Evolutionary conservation across 2,113 vertebrate species (phyloP).

Genomic region (Sisor rabdophorus): DNA sequence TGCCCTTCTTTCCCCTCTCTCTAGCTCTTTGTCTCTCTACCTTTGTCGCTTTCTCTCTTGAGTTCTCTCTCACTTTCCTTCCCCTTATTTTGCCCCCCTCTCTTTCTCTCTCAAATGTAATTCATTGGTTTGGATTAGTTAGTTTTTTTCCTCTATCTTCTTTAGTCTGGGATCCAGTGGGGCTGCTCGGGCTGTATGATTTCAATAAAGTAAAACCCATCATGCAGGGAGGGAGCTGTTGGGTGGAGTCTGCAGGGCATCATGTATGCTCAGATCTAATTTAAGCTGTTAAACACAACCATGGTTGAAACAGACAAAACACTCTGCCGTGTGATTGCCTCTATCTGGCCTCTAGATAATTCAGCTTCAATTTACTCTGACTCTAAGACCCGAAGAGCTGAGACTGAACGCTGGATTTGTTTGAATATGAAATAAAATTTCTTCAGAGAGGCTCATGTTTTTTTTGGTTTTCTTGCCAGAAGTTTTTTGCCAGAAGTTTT

Average conservation of each 20-base stretch:
- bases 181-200: conserved; percentile 30
- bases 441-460: background rate
- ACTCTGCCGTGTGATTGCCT: conserved; percentile 57
- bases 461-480: background rate
- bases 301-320: conserved; percentile 48
- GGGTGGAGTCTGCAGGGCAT: conserved; percentile 50
- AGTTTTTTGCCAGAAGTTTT: too few species aligned
- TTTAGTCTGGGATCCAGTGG: conserved; percentile 9
- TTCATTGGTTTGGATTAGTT: too few species aligned
- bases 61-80: background rate
- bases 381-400: conserved; percentile 34
- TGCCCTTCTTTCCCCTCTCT: background rate
- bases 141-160: background rate
- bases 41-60: background rate
- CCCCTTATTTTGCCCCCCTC: background rate
- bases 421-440: background rate
- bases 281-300: conserved; percentile 60
- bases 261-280: conserved; percentile 62
- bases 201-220: conserved; percentile 48
- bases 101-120: background rate
- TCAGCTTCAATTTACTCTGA: conserved; percentile 38
- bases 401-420: conserved; percentile 15
- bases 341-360: conserved; percentile 62
- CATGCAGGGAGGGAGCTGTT: conserved; percentile 45
- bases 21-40: background rate